A percentile compares a stretch with the other conserved stretches of the same genome.
These are phyloP conservation scores for Lontra canadensis DNA, from an alignment of 2,113 vertebrate genomes.

Conservation along the genomic window DNA sequence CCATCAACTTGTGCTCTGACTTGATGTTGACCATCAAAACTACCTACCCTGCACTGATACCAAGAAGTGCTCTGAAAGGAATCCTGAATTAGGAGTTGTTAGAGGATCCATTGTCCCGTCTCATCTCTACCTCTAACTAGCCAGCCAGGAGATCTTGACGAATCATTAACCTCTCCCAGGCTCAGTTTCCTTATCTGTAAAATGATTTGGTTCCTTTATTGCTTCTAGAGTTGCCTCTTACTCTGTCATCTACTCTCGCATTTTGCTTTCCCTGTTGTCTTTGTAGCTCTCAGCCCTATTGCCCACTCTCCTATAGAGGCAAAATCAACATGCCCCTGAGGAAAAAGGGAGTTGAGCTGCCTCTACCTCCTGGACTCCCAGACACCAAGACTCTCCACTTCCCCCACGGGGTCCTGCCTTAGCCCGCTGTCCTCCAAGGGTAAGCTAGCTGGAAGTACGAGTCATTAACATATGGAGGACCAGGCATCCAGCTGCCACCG, in stretches of 20 bases:
- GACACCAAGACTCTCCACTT: background rate
- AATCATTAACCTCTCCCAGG: slow-evolving; percentile 64
- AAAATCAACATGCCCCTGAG: background rate
- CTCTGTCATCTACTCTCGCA: background rate
- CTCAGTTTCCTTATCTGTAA: background rate
- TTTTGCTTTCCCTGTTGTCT: background rate
- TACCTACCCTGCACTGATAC: background rate
- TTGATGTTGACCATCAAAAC: background rate
- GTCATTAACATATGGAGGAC: background rate
- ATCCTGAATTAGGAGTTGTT: background rate
- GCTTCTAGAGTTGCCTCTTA: background rate
- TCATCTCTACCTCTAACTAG: background rate
- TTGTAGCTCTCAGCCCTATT: background rate
- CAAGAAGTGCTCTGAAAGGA: background rate
- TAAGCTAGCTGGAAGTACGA: background rate
- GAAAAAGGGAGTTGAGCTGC: background rate
- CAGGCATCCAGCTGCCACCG: background rate
- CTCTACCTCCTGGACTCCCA: background rate
- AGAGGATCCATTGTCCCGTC: background rate
- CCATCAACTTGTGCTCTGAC: background rate
- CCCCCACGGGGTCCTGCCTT: background rate
- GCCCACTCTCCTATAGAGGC: background rate
- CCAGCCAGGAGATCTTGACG: slow-evolving; percentile 82
- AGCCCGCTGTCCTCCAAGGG: background rate
- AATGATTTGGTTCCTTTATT: background rate